phyloP scores from a whole-genome alignment of 2,113 vertebrate species.

The Cavia porcellus region DNA sequence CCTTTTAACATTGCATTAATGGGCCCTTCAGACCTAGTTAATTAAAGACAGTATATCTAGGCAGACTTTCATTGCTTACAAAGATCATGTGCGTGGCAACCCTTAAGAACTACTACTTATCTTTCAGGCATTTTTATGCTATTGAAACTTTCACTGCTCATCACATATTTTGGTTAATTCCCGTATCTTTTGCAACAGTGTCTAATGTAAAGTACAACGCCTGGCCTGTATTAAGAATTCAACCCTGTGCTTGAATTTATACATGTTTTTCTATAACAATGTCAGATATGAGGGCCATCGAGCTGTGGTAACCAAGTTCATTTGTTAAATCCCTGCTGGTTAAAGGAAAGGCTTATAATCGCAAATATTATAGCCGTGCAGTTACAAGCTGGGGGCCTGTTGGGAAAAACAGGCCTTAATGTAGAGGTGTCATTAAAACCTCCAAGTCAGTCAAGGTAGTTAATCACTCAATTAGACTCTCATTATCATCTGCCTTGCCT shows the following conservation, averaged over 20 bases:
- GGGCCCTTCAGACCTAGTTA: constrained; percentile 87
- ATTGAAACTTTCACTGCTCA: neutral
- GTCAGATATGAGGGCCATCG: constrained; percentile 49
- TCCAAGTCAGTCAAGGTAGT: constrained; percentile 73
- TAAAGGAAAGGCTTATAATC: constrained; percentile 76
- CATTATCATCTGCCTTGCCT: constrained; percentile 87
- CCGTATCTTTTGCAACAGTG: neutral
- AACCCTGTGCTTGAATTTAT: neutral
- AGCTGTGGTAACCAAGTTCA: constrained; percentile 69
- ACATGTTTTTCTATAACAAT: constrained; percentile 22
- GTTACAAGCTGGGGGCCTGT: constrained; percentile 66
- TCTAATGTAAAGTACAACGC: neutral
- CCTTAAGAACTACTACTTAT: constrained; percentile 35
- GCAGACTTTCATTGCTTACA: constrained; percentile 73
- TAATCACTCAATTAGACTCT: constrained; percentile 91
- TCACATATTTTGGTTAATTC: neutral
- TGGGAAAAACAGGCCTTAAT: neutral
- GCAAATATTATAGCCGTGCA: constrained; percentile 61
- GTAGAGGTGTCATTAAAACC: constrained; percentile 75
- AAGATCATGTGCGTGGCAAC: constrained; percentile 33
- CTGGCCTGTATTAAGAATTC: neutral
- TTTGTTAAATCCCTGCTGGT: constrained; percentile 72
- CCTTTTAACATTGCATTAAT: constrained; percentile 86
- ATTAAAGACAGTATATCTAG: constrained; percentile 85
- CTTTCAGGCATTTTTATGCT: neutral